Percentiles rank a stretch among this genome's conserved stretches.
These are phyloP conservation scores for Parnassius smintheus DNA, from an alignment of 2,888 invertebrate genomes.

Conservation along the genomic window DNA sequence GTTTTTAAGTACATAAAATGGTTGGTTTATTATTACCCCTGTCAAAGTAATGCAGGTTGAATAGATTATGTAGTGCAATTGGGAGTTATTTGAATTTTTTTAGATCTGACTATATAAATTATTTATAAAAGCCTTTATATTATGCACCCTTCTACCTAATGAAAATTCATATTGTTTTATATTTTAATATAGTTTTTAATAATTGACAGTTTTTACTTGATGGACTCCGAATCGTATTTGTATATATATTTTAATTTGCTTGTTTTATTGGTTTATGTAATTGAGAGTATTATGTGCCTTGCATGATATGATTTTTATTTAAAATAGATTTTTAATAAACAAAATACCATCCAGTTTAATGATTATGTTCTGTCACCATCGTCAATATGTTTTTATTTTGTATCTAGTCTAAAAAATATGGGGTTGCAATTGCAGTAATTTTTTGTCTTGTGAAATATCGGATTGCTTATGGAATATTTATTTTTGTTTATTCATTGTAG, in stretches of 20 bases:
- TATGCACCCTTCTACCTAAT: neutral
- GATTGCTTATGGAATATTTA: neutral
- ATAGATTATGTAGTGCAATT: conserved; percentile 54
- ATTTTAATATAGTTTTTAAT: neutral
- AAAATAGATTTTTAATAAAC: too few relatives aligned
- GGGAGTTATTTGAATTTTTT: conserved; percentile 42
- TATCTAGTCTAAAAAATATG: conserved; percentile 15
- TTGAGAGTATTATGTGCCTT: conserved; percentile 16
- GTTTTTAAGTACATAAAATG: conserved; percentile 31
- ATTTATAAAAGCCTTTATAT: conserved; percentile 9
- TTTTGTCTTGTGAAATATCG: neutral
- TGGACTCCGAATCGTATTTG: conserved; percentile 1
- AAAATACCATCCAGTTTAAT: neutral
- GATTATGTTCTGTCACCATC: neutral
- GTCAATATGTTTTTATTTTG: neutral
- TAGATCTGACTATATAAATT: conserved; percentile 47
- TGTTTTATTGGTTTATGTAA: neutral
- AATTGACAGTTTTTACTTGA: neutral
- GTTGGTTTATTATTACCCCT: conserved; percentile 2
- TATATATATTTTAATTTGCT: conserved; percentile 8
- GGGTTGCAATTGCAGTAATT: neutral
- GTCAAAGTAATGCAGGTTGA: conserved; percentile 36
- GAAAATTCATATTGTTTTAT: neutral
- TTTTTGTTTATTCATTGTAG: neutral
- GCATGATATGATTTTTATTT: conserved; percentile 12